Conservation (phyloP, 2,888 invertebrate species). For the Apomyelois bistriatella region DNA sequence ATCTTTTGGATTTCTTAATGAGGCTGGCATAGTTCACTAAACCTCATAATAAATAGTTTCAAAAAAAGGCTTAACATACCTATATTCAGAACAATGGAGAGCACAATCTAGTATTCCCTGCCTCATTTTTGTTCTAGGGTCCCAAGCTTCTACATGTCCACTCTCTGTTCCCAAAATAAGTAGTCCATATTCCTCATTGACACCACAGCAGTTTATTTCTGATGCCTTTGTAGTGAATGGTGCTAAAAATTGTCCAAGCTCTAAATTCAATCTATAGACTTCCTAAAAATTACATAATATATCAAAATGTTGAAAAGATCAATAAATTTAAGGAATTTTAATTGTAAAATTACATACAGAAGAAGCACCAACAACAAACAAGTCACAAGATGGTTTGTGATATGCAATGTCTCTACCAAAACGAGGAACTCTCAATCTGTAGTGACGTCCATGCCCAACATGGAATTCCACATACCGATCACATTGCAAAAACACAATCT, state of each 20-base stretch:
- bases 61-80: no score
- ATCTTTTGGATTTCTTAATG: no score
- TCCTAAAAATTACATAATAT: conserved; percentile 80
- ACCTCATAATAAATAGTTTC: no score
- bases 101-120: conserved; percentile 94
- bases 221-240: conserved; percentile 88
- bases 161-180: conserved; percentile 92
- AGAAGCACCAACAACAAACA: conserved; percentile 93
- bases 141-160: conserved; percentile 98
- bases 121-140: conserved; percentile 88
- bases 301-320: not conserved
- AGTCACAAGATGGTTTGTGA: conserved; percentile 93
- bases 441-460: conserved; percentile 94
- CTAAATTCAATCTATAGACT: conserved; percentile 96
- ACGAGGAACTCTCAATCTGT: conserved; percentile 93
- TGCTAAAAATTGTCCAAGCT: conserved; percentile 95
- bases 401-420: conserved; percentile 97
- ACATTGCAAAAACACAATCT: conserved; percentile 93
- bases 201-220: conserved; percentile 89
- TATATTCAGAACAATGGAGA: conserved; percentile 76
- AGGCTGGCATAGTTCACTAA: no score
- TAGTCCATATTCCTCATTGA: conserved; percentile 94
- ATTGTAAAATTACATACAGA: conserved; percentile 77
- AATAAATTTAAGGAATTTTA: not conserved
- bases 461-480: conserved; percentile 96